Base-by-base conservation (phyloP, 1,140 invertebrate genomes). In the Nephila pilipes region DNA sequence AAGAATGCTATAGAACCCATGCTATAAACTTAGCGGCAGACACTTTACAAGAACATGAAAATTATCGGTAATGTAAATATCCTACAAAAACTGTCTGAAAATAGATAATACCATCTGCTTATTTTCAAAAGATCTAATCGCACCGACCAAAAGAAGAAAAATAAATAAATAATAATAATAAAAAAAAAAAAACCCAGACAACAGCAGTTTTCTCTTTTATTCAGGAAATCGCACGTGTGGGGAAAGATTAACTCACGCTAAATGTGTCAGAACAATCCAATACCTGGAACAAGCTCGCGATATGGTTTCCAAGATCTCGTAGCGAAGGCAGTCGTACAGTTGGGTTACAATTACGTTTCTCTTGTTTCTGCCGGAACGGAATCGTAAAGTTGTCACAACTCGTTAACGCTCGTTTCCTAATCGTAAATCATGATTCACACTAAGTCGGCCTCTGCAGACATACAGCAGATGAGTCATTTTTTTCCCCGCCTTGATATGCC, bases 341-440 rank as follows among this genome's bases (percentile, higher is more conserved):
- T 2, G 63, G 25, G 25, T 25, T n/a, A 14, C 63, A 25, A 65
- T 65, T 65, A 65, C 25, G n/a, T 12, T 65, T 29, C 69, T 75
- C 16, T 32, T 75, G 2, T 32, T 75, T 75, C 29, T 18, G 29
- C 29, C 1, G 29, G 4, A 75, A 36, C 25, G 32, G 18, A 75
- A 16, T 8, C 29, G 16, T 20, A 36, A 36, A 75, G 32, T 75
- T 32, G 32, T 75, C 69, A 18, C 14, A 32, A 32, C 69, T 75
- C 69, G 69, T 75, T 36, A 32, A 29, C 69, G 29, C 69, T 75
- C 29, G 29, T 75, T 75, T 75, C 10, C 0, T 36, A 36, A 75
- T 36, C 69, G 69, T 75, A 75, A 32, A 75, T 32, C 29, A 75
- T 75, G 69, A 36, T 75, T 75, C 32, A 60, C 58, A 60, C 20